Evolutionary conservation across 2,113 vertebrate species (phyloP).

Genomic region (Gambusia affinis): DNA sequence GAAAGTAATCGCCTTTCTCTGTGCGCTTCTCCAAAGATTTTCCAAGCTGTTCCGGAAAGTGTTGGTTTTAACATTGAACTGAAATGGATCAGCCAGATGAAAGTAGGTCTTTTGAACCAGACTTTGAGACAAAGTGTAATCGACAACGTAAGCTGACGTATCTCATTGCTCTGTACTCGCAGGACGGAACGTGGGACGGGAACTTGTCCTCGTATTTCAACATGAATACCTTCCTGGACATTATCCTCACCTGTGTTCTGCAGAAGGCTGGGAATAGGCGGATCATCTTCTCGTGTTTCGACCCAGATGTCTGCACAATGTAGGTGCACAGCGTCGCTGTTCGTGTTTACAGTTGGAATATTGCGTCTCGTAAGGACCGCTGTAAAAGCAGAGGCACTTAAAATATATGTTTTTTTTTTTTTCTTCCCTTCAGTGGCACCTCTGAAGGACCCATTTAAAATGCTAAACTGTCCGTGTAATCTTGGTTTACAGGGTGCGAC

Average conservation of each 20-base stretch:
- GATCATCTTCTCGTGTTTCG: constrained; percentile 95
- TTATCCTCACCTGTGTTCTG: constrained; percentile 90
- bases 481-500: constrained; percentile 84
- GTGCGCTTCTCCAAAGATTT: constrained; percentile 78
- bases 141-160: background rate
- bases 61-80: constrained; percentile 98
- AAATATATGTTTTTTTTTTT: too few relatives aligned
- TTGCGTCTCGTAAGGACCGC: background rate
- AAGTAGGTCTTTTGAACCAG: constrained; percentile 68
- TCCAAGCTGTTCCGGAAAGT: constrained; percentile 89
- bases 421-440: background rate
- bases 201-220: constrained; percentile 95
- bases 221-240: constrained; percentile 94
- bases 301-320: constrained; percentile 96
- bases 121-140: background rate
- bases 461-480: background rate
- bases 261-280: constrained; percentile 88
- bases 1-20: background rate
- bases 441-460: background rate
- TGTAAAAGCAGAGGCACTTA: background rate
- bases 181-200: constrained; percentile 95
- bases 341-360: background rate
- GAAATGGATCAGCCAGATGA: constrained; percentile 96
- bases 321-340: constrained; percentile 71
- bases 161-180: constrained; percentile 7